phyloP scores from a whole-genome alignment of 2,888 invertebrate genomes.

The Sericinus montela region DNA sequence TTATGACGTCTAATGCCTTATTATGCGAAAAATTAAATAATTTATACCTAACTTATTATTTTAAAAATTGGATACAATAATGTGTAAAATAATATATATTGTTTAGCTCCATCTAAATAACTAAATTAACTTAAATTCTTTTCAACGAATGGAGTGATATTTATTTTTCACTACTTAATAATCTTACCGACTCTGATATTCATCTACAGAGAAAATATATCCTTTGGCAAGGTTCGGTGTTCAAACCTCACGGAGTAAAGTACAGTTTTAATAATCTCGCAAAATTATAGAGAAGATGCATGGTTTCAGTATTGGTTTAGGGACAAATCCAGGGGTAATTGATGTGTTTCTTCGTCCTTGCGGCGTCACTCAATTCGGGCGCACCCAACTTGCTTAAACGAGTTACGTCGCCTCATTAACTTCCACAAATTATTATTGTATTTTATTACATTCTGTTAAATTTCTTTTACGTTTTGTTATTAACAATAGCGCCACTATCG shows the following conservation, averaged over 20 bases:
- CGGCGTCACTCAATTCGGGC: slow-evolving; percentile 10
- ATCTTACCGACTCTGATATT: too few relatives aligned
- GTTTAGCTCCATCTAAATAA: too few relatives aligned
- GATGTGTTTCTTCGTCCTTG: slow-evolving; percentile 29
- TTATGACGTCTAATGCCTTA: too few relatives aligned
- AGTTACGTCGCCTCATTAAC: not conserved
- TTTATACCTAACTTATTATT: too few relatives aligned
- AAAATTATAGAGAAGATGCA: slow-evolving; percentile 14
- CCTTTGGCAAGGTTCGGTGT: not conserved
- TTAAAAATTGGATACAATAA: too few relatives aligned
- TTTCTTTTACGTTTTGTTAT: too few relatives aligned
- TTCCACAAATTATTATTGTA: too few relatives aligned
- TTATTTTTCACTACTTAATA: too few relatives aligned
- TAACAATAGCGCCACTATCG: too few relatives aligned
- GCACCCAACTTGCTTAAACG: not conserved
- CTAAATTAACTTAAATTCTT: slow-evolving; percentile 40
- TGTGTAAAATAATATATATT: too few relatives aligned
- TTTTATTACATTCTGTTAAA: too few relatives aligned
- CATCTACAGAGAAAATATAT: not conserved
- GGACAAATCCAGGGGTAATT: slow-evolving; percentile 37
- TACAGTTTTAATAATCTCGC: slow-evolving; percentile 14
- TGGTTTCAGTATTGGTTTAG: slow-evolving; percentile 26
- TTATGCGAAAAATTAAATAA: too few relatives aligned
- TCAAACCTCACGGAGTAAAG: slow-evolving; percentile 11
- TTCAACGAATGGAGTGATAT: slow-evolving; percentile 9